Percentiles rank a stretch among this genome's conserved stretches.
Conservation (phyloP, 2,888 invertebrate genomes). For the Dorcus parallelipipedus region DNA sequence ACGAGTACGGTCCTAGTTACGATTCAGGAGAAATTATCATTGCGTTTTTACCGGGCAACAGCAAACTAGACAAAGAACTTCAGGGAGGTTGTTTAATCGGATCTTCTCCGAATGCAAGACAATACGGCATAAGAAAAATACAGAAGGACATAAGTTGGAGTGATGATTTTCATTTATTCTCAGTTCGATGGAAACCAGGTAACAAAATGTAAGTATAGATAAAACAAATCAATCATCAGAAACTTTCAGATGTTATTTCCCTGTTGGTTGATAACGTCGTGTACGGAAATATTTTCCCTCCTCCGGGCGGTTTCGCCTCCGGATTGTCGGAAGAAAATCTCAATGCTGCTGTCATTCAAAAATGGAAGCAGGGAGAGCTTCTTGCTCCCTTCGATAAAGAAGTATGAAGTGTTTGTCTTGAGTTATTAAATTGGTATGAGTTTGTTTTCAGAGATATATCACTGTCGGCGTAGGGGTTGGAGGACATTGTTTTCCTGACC, state of each 20-base stretch:
- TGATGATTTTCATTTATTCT: slow-evolving; percentile 56
- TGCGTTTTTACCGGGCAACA: slow-evolving; percentile 68
- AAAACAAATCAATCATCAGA: not conserved
- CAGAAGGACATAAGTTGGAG: slow-evolving; percentile 42
- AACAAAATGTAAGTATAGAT: slow-evolving; percentile 5
- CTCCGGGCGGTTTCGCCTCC: slow-evolving; percentile 41
- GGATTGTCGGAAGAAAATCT: slow-evolving; percentile 27
- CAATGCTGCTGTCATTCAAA: slow-evolving; percentile 44
- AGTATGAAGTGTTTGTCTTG: slow-evolving; percentile 43
- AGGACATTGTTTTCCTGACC: slow-evolving; percentile 70
- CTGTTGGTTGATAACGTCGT: slow-evolving; percentile 52
- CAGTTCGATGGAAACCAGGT: slow-evolving; percentile 57
- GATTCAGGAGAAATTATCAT: slow-evolving; percentile 71
- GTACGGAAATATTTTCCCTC: slow-evolving; percentile 49
- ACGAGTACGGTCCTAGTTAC: slow-evolving; percentile 59
- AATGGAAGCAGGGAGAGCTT: slow-evolving; percentile 57
- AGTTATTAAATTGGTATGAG: not conserved
- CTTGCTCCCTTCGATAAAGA: slow-evolving; percentile 76
- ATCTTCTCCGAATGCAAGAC: slow-evolving; percentile 31
- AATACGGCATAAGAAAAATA: slow-evolving; percentile 33
- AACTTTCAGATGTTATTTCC: slow-evolving; percentile 51
- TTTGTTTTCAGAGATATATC: slow-evolving; percentile 63
- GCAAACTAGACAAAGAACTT: slow-evolving; percentile 33
- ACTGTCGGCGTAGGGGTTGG: slow-evolving; percentile 76
- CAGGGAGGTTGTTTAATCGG: slow-evolving; percentile 42